These are phyloP conservation scores for Eutolmus rufibarbis DNA, from an alignment of 2,888 invertebrate genomes.

Conservation along the genomic window DNA sequence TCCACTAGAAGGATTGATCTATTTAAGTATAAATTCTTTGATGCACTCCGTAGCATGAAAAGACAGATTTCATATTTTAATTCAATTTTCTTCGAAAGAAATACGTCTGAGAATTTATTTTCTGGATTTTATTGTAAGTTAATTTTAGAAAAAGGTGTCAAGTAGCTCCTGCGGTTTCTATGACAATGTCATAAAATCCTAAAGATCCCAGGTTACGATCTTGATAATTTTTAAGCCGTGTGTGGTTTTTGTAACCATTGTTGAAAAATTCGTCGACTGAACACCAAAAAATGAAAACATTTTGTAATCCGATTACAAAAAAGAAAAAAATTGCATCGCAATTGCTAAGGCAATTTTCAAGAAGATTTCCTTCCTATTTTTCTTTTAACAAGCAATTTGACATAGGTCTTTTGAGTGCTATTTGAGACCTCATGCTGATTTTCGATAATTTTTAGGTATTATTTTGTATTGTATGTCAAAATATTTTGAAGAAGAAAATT, in stretches of 20 bases:
- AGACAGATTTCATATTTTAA: too few relatives aligned
- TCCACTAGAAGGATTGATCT: too few relatives aligned
- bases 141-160: background rate
- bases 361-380: background rate
- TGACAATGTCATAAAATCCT: background rate
- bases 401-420: background rate
- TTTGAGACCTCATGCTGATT: background rate
- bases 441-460: background rate
- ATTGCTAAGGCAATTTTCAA: background rate
- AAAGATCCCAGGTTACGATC: background rate
- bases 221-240: background rate
- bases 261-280: background rate
- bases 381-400: background rate
- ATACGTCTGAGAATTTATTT: background rate
- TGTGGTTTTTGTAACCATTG: background rate
- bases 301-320: background rate
- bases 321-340: background rate
- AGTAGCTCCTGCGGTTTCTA: background rate
- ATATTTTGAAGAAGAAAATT: background rate
- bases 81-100: too few relatives aligned
- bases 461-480: background rate
- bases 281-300: background rate
- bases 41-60: too few relatives aligned
- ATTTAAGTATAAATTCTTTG: too few relatives aligned
- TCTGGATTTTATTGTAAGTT: background rate